Evolutionary conservation across 2,113 vertebrate species (phyloP).

Genomic region (Charadrius vociferus): DNA sequence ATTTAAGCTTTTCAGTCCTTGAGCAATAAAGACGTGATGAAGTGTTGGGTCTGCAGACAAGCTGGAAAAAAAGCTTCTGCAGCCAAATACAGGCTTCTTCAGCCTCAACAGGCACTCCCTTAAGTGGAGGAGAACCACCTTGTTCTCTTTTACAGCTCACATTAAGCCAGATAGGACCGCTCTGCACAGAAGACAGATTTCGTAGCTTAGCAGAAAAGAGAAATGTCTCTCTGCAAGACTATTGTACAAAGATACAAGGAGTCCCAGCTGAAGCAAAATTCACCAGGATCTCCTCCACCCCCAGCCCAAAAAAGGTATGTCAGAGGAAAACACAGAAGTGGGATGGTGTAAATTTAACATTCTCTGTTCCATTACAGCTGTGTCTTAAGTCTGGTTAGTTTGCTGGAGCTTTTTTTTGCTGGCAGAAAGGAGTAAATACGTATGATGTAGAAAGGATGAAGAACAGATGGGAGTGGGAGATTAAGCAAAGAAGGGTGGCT

Average conservation of each 20-base stretch:
- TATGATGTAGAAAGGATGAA: background rate
- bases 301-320: background rate
- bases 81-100: background rate
- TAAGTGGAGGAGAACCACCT: background rate
- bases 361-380: background rate
- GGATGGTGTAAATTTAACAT: background rate
- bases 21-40: constrained; percentile 28
- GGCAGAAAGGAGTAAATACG: background rate
- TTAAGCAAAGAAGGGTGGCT: background rate
- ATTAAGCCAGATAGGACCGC: background rate
- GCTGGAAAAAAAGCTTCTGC: background rate
- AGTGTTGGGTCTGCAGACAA: background rate
- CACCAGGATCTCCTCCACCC: background rate
- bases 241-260: background rate
- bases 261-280: background rate
- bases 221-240: background rate
- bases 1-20: background rate
- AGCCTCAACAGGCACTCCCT: background rate
- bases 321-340: background rate
- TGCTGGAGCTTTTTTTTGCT: background rate
- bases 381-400: background rate
- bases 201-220: background rate
- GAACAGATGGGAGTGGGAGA: background rate
- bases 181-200: background rate
- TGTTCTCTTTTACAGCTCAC: background rate